Percentiles rank a stretch among this genome's conserved stretches.
Conservation (phyloP, 2,797 vertebrate species). For the Intellagama lesueurii region DNA sequence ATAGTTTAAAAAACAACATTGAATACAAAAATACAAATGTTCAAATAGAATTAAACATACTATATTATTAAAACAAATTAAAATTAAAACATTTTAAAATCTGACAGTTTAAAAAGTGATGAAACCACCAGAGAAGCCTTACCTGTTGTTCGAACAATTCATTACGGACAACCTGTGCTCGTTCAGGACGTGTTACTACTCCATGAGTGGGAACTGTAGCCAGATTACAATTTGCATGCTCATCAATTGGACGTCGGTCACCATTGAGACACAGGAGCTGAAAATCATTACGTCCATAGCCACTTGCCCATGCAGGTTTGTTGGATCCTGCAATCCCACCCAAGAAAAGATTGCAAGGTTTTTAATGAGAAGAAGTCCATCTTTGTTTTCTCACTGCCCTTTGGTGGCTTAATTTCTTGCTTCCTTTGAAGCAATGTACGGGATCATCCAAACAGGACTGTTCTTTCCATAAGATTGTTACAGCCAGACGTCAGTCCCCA, state of each 20-base stretch:
- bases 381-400: not conserved
- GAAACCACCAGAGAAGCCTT: not conserved
- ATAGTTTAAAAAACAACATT: no score
- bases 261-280: conserved; percentile 80
- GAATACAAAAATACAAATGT: no score
- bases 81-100: no score
- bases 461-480: not conserved
- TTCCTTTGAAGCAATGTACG: not conserved
- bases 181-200: conserved; percentile 83
- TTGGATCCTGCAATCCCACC: conserved; percentile 60
- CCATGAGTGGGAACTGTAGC: conserved; percentile 82
- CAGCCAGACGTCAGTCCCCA: no score
- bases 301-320: conserved; percentile 63
- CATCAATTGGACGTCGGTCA: conserved; percentile 36
- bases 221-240: conserved; percentile 77
- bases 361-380: no score
- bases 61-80: no score
- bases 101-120: no score
- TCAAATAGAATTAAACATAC: no score
- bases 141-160: conserved; percentile 83
- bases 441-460: not conserved
- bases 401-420: not conserved
- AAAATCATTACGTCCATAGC: conserved; percentile 65
- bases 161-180: conserved; percentile 53
- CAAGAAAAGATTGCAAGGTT: no score